Conservation (phyloP, 2,888 invertebrate genomes). For the Danaus chrysippus region DNA sequence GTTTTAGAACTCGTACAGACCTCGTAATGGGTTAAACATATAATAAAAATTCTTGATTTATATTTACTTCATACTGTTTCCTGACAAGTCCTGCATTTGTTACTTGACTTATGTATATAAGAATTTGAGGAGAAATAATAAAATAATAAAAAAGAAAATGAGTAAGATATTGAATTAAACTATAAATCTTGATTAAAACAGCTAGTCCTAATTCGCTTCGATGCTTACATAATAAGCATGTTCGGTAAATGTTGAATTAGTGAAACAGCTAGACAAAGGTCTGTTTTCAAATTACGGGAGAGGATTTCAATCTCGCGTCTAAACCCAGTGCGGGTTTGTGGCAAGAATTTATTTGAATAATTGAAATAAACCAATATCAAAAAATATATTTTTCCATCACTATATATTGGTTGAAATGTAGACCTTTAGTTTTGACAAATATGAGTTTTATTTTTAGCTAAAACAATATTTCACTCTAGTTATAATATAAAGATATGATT, state of each 20-base stretch:
- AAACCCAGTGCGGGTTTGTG: not conserved
- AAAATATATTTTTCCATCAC: no score
- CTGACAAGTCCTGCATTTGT: not conserved
- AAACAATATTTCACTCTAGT: no score
- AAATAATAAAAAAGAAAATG: no score
- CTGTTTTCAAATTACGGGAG: slow-evolving; percentile 1
- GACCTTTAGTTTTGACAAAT: no score
- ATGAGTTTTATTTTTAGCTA: no score
- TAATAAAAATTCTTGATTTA: not conserved
- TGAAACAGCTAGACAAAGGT: not conserved
- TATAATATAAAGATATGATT: no score
- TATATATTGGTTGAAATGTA: no score
- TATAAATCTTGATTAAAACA: not conserved
- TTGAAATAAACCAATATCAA: not conserved
- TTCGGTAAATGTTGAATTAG: not conserved
- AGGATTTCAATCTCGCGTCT: not conserved
- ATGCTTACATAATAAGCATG: no score
- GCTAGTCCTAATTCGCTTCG: no score
- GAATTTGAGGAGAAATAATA: no score
- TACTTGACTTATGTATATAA: not conserved
- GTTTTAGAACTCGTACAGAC: not conserved
- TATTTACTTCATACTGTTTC: not conserved
- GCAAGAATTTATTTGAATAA: not conserved
- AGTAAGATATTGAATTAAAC: no score
- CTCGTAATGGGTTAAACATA: not conserved